Conservation (phyloP, 1,140 invertebrate species). For the Proctacanthus coquilletti region DNA sequence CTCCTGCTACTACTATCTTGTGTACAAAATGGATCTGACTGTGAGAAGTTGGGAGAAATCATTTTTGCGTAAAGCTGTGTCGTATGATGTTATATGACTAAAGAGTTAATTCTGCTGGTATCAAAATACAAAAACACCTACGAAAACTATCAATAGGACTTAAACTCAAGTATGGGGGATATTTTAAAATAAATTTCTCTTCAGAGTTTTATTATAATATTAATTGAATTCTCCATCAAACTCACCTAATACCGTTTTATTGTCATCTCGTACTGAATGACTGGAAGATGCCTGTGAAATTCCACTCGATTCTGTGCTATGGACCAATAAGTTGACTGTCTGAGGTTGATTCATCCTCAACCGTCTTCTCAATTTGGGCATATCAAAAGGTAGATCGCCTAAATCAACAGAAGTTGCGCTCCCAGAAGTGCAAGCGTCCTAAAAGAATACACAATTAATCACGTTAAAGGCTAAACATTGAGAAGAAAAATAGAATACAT, state of each 20-base stretch:
- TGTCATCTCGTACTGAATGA: slow-evolving; percentile 54
- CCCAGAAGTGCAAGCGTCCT: slow-evolving; percentile 47
- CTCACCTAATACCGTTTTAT: slow-evolving; percentile 28
- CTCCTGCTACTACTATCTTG: no score
- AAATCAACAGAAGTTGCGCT: slow-evolving; percentile 60
- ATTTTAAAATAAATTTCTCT: no score
- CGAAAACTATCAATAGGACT: no score
- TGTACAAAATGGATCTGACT: no score
- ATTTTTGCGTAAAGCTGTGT: no score
- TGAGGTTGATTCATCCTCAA: slow-evolving; percentile 26
- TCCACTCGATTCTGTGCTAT: slow-evolving; percentile 45
- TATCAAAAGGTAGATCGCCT: slow-evolving; percentile 69
- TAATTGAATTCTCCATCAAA: no score
- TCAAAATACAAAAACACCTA: no score
- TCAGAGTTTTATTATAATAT: no score
- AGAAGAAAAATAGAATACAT: neutral
- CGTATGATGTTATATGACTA: no score
- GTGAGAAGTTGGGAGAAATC: no score
- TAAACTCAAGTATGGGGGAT: no score
- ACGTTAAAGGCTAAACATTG: neutral
- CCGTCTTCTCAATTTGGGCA: slow-evolving; percentile 67
- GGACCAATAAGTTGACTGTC: slow-evolving; percentile 26
- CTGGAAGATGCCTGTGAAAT: slow-evolving; percentile 63
- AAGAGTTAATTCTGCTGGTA: no score
- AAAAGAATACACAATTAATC: slow-evolving; percentile 23